Conservation (phyloP, 2,888 invertebrate species). For the Physocephala rufipes region DNA sequence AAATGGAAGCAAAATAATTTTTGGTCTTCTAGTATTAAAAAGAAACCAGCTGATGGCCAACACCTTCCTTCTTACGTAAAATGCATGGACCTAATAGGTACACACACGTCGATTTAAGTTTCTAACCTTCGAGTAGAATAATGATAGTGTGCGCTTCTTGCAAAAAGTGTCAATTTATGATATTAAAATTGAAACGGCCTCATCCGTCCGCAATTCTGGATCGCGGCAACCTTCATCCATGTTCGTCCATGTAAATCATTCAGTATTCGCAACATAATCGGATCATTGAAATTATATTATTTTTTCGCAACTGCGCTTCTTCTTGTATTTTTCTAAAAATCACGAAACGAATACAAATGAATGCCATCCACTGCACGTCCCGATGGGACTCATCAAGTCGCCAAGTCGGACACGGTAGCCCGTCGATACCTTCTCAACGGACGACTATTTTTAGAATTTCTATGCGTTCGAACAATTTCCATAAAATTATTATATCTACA, state of each 20-base stretch:
- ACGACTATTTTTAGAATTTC: constrained; percentile 18
- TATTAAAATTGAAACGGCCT: background rate
- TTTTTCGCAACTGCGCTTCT: background rate
- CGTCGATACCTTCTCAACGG: background rate
- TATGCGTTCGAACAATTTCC: constrained; percentile 7
- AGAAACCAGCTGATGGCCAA: too few species aligned
- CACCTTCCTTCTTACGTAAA: too few species aligned
- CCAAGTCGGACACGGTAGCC: background rate
- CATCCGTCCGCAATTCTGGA: background rate
- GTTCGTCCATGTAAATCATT: constrained; percentile 5
- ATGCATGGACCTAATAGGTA: too few species aligned
- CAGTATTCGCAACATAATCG: constrained; percentile 21
- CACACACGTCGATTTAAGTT: too few species aligned
- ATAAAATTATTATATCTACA: background rate
- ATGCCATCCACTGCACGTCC: background rate
- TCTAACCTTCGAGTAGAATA: too few species aligned
- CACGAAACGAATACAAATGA: constrained; percentile 1
- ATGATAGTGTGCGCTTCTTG: too few species aligned
- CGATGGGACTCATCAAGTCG: background rate
- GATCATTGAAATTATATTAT: constrained; percentile 16
- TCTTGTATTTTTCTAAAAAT: background rate
- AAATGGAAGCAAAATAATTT: too few species aligned
- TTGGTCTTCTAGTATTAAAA: too few species aligned
- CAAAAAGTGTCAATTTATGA: too few species aligned
- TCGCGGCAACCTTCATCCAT: background rate